Base-by-base conservation (phyloP, 2,113 vertebrate genomes). In the Miniopterus natalensis region DNA sequence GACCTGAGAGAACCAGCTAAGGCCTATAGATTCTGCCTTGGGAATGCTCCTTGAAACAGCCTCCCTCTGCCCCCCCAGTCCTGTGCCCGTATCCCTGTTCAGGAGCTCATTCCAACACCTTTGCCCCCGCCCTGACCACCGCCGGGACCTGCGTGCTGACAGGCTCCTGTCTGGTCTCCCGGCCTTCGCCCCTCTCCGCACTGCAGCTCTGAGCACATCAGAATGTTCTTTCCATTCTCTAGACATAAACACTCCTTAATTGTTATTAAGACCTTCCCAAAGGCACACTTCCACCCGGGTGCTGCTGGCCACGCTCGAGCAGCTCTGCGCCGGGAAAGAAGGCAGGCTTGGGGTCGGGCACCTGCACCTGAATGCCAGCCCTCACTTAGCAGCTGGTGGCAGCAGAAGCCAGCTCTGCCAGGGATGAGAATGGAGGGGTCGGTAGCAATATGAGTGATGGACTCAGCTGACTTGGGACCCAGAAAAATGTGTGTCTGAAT, bases 81-180 rank as follows among this genome's bases (percentile, higher is more conserved):
- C 65, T 70, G 31, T 40, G 23, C 6, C 20, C 89, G 42, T 65
- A 4, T 31, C 20, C 17, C 59, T 51, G 7, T 57, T 51, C 9
- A n/a, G 42, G 0, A 6, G 8, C 3, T 87, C n/a, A 42, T 29
- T 1, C 25, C 7, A 40, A 11, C 2, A 23, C 27, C 3, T 4
- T 29, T 21, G 23, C 11, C 63, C 9, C 23, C 13, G 25, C 27
- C 10, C 20, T 25, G 3, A 45, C 59, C 1, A 15, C 2, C 18
- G 2, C 2, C 8, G 18, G 1, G 59, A 63, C 21, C 47, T 5
- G 20, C 49, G 25, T 8, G 23, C 63, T 21, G 20, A 57, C 3
- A 53, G 21, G 49, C 4, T n/a, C n/a, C 23, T 51, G 8, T 42
- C 25, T 74, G 36, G 8, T 23, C 5, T 6, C 31, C 2, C 5